phyloP scores from a whole-genome alignment of 2,888 invertebrate species.

The Aporophyla nigra region DNA sequence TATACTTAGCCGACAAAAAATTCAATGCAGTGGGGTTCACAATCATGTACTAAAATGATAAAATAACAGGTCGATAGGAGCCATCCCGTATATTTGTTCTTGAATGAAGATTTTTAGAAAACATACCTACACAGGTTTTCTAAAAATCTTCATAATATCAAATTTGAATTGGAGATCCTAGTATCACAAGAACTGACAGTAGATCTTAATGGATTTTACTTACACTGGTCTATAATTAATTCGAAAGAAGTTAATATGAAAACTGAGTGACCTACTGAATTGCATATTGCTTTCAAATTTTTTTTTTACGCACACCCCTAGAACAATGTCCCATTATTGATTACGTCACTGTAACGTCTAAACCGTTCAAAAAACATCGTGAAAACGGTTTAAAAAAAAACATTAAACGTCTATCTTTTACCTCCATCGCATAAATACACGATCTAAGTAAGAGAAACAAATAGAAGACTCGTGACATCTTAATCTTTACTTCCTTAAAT shows the following conservation, averaged over 20 bases:
- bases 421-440: slow-evolving; percentile 23
- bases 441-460: slow-evolving; percentile 48
- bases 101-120: too few species aligned
- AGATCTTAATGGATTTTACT: background rate
- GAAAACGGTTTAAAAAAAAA: slow-evolving; percentile 5
- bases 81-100: too few species aligned
- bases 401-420: slow-evolving; percentile 18
- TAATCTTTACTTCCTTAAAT: slow-evolving; percentile 63
- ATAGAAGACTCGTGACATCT: slow-evolving; percentile 56
- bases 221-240: background rate
- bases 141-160: background rate
- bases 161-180: background rate
- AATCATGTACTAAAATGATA: too few species aligned
- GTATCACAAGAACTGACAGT: background rate
- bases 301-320: background rate
- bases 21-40: too few species aligned
- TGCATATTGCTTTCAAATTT: background rate
- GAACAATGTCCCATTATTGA: background rate
- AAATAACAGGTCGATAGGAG: too few species aligned
- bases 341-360: slow-evolving; percentile 30
- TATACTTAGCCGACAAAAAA: too few species aligned
- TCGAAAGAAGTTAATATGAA: background rate
- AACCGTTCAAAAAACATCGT: background rate
- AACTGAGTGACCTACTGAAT: too few species aligned
- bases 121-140: too few species aligned